Percentiles rank a stretch among this genome's conserved stretches.
Evolutionary conservation across 2,888 invertebrate genomes (phyloP).

Genomic region (Trissonchulus latispiculum): DNA sequence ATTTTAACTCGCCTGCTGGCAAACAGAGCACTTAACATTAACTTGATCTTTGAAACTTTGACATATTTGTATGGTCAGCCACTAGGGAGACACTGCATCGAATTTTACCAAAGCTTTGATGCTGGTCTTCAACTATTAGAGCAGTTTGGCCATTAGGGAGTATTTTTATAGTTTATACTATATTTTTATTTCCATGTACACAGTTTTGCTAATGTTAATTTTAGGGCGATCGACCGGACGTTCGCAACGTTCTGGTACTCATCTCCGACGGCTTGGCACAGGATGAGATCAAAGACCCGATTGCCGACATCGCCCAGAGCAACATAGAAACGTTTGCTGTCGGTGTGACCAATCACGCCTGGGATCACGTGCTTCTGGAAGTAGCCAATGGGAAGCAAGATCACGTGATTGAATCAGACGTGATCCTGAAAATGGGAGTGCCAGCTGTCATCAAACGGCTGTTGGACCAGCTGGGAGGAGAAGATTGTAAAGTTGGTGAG

Average conservation of each 20-base stretch:
- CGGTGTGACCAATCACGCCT: conserved; percentile 16
- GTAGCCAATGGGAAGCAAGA: background rate
- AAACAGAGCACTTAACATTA: too few relatives aligned
- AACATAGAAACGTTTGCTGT: conserved; percentile 9
- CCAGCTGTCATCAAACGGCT: background rate
- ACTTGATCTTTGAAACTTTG: too few relatives aligned
- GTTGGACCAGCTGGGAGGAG: background rate
- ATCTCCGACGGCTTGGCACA: conserved; percentile 12
- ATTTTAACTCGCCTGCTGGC: too few relatives aligned
- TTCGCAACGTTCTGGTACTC: conserved; percentile 1
- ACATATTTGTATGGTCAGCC: too few relatives aligned
- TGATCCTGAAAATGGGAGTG: background rate
- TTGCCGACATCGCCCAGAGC: background rate
- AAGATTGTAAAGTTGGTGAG: background rate
- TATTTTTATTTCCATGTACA: too few relatives aligned
- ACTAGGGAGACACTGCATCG: too few relatives aligned
- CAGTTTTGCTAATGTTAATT: too few relatives aligned
- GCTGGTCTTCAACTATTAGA: too few relatives aligned
- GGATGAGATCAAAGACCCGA: background rate
- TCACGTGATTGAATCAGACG: background rate
- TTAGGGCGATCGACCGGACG: conserved; percentile 10
- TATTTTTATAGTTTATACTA: too few relatives aligned
- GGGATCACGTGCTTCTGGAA: background rate
- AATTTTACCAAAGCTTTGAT: too few relatives aligned
- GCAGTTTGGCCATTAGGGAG: too few relatives aligned